Conservation (phyloP, 2,797 vertebrate genomes). For the Sphaeramia orbicularis region DNA sequence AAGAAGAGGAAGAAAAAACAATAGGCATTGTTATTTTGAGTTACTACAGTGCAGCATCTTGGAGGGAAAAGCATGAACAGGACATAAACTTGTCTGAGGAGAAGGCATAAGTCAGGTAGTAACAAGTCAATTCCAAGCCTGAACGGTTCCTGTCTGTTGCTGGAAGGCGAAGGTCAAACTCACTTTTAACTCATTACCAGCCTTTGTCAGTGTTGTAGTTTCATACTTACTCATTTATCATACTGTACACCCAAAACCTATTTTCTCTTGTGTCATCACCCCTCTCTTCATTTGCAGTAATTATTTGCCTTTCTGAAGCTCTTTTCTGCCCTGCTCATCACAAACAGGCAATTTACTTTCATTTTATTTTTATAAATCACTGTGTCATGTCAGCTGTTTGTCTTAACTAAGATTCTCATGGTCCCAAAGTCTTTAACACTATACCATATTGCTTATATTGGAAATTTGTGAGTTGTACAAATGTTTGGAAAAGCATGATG, state of each 20-base stretch:
- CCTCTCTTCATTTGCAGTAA: slow-evolving; percentile 11
- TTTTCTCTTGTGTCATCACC: slow-evolving; percentile 22
- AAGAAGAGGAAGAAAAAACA: background rate
- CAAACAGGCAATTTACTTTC: slow-evolving; percentile 19
- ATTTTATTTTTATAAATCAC: slow-evolving; percentile 6
- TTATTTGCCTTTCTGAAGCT: slow-evolving; percentile 13
- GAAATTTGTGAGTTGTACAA: no score
- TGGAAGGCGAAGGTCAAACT: slow-evolving; percentile 71
- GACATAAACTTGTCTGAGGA: slow-evolving; percentile 58
- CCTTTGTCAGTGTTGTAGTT: slow-evolving; percentile 44
- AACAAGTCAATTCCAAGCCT: slow-evolving; percentile 62
- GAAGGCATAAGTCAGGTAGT: slow-evolving; percentile 33
- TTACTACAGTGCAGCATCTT: background rate
- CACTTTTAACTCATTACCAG: slow-evolving; percentile 40
- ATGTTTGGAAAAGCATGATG: no score
- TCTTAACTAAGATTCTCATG: background rate
- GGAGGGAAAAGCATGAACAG: background rate
- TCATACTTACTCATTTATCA: slow-evolving; percentile 7
- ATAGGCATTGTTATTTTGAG: background rate
- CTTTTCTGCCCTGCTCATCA: slow-evolving; percentile 5
- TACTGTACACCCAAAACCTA: background rate
- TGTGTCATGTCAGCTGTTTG: background rate
- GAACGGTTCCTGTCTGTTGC: slow-evolving; percentile 70
- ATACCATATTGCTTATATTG: no score
- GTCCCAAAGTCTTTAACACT: background rate